These are phyloP conservation scores for Schizopygopsis pylzovi DNA, from an alignment of 2,797 vertebrate genomes.

Conservation along the genomic window DNA sequence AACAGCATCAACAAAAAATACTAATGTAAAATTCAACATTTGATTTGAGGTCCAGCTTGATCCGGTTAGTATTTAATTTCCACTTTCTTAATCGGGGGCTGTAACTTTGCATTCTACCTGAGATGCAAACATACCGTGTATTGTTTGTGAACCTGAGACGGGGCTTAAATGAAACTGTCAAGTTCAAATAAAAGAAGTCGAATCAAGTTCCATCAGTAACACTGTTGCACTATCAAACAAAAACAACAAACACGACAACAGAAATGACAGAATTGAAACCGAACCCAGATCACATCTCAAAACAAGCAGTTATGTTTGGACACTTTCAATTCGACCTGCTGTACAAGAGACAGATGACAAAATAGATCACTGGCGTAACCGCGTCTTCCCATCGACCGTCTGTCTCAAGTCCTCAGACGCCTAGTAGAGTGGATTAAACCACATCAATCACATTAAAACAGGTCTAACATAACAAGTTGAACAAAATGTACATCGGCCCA, in stretches of 20 bases:
- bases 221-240: conserved; percentile 79
- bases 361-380: conserved; percentile 55
- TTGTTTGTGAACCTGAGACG: conserved; percentile 94
- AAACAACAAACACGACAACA: conserved; percentile 64
- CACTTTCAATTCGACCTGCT: conserved; percentile 45
- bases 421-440: conserved; percentile 56
- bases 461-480: conserved; percentile 77
- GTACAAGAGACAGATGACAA: conserved; percentile 59
- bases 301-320: conserved; percentile 54
- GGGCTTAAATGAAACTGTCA: conserved; percentile 76
- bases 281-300: conserved; percentile 63
- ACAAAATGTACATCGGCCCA: conserved; percentile 81
- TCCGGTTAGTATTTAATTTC: conserved; percentile 66
- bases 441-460: conserved; percentile 68
- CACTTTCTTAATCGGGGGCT: conserved; percentile 82
- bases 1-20: conserved; percentile 75
- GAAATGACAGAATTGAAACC: conserved; percentile 69
- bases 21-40: conserved; percentile 84
- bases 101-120: conserved; percentile 95
- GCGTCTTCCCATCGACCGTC: conserved; percentile 52
- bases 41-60: conserved; percentile 68
- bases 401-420: conserved; percentile 68
- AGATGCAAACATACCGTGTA: conserved; percentile 92
- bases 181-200: conserved; percentile 61
- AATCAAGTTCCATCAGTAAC: conserved; percentile 80